These are phyloP conservation scores for Xiphorhynchus erythropygius DNA, from an alignment of 2,797 vertebrate genomes.

Conservation along the genomic window DNA sequence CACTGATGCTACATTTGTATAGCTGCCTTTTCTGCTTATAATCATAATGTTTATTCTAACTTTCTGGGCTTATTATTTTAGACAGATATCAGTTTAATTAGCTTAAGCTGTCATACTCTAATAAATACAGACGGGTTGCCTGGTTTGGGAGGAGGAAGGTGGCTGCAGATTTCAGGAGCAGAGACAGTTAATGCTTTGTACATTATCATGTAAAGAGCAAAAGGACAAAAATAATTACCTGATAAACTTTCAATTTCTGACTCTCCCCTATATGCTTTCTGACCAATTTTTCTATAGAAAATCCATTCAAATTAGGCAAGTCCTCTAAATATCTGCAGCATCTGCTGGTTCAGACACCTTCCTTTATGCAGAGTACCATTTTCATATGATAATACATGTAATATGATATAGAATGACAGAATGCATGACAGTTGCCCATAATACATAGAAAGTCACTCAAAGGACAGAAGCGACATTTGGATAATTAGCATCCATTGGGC, in stretches of 20 bases:
- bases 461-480: constrained; percentile 86
- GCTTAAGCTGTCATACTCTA: constrained; percentile 70
- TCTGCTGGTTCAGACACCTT: constrained; percentile 78
- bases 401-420: constrained; percentile 86
- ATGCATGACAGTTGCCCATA: constrained; percentile 85
- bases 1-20: constrained; percentile 56
- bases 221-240: constrained; percentile 77
- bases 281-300: constrained; percentile 62
- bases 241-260: constrained; percentile 76
- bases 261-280: constrained; percentile 66
- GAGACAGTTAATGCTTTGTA: constrained; percentile 55
- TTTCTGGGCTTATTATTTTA: constrained; percentile 71
- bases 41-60: constrained; percentile 72
- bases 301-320: constrained; percentile 74
- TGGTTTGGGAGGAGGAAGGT: constrained; percentile 60
- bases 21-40: constrained; percentile 66
- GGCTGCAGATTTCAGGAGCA: constrained; percentile 63
- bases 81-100: constrained; percentile 76
- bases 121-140: constrained; percentile 68
- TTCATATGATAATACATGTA: constrained; percentile 85
- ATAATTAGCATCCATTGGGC: constrained; percentile 87
- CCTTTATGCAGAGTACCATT: constrained; percentile 77
- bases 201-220: constrained; percentile 61
- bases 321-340: constrained; percentile 77
- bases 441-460: constrained; percentile 85